phyloP scores from a whole-genome alignment of 92 coral and sea anemone genomes.

The Phenganax marumi region DNA sequence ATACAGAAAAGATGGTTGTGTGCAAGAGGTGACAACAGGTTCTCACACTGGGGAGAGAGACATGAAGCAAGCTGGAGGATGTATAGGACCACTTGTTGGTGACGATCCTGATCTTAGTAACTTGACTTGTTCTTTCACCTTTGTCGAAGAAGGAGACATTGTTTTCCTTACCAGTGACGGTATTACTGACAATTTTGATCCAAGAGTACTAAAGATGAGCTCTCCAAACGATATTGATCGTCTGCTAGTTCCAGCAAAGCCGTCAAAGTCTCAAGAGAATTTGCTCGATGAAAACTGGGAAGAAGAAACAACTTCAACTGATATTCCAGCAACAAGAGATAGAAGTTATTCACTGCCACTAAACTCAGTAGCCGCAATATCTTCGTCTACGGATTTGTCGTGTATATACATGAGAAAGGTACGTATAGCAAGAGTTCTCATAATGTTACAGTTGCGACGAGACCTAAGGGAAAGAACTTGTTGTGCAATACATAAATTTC shows the following conservation, averaged over 20 bases:
- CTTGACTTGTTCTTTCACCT: slow-evolving; percentile 81
- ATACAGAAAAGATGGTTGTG: slow-evolving; percentile 63
- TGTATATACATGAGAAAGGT: slow-evolving; percentile 33
- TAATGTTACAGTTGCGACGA: not conserved
- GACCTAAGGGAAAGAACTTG: not conserved
- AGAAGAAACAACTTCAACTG: not conserved
- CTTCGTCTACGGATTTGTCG: not conserved
- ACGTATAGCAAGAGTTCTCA: not conserved
- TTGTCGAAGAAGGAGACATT: slow-evolving; percentile 77
- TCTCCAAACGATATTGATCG: slow-evolving; percentile 3
- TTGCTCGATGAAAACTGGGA: not conserved
- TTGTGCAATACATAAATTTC: not conserved
- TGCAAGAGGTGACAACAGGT: slow-evolving; percentile 88
- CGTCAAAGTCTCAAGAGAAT: not conserved
- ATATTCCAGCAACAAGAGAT: not conserved
- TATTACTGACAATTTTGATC: slow-evolving; percentile 94
- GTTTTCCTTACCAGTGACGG: slow-evolving; percentile 98
- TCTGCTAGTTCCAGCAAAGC: not conserved
- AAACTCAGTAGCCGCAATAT: not conserved
- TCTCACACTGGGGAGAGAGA: slow-evolving; percentile 85
- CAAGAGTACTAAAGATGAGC: slow-evolving; percentile 54
- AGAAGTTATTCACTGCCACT: slow-evolving; percentile 22
- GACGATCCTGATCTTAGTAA: slow-evolving; percentile 90
- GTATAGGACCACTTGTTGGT: slow-evolving; percentile 90
- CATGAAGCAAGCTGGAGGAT: slow-evolving; percentile 97